Base-by-base conservation (phyloP, 2,888 invertebrate species). In the Opisthograptis luteolata region DNA sequence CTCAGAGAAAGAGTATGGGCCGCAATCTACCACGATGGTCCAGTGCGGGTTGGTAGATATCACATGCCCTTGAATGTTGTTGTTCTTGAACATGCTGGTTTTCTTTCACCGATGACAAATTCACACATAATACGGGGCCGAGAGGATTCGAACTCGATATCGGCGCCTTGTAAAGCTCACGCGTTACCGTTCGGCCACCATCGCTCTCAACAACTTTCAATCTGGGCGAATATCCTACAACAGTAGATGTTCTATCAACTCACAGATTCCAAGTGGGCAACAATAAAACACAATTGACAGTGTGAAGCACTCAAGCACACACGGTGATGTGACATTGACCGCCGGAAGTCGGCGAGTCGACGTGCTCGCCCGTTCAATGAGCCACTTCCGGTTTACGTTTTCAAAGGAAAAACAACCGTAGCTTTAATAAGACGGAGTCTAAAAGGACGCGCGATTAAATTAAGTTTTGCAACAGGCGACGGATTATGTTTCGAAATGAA, bases 311-410 rank as follows among this genome's bases (percentile, higher is more conserved):
- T 48, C 60, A 22, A 46, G 31, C 14, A 25, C 31, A 34, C 50
- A 22, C 28, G 32, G n/a, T 30, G 62, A 53, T 73, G 51, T 55
- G 80, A 79, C 84, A 78, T 77, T 83, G 82, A 76, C 76, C 77
- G 70, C 70, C 81, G 85, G 85, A 85, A 82, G 79, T 69, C 69
- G 67, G 70, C 67, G 75, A 77, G 77, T 73, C 77, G 68, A 76
- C 77, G 79, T 70, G 76, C 75, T 75, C 67, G 69, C 69, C 75
- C 77, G 68, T 72, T 77, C 80, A 84, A 86, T 79, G 71, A 78
- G 67, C 56, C 56, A 55, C 73, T 84, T 86, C 85, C 85, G 79
- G 66, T 67, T 61, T 58, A 60, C 56, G 19, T 35, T 32, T 12
- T 22, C 32, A 39, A 44, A 51, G 44, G 13, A 45, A 45, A 44